Percentiles rank a stretch among this genome's conserved stretches.
These are phyloP conservation scores for Polydrusus tereticollis DNA, from an alignment of 2,888 invertebrate genomes.

Conservation along the genomic window DNA sequence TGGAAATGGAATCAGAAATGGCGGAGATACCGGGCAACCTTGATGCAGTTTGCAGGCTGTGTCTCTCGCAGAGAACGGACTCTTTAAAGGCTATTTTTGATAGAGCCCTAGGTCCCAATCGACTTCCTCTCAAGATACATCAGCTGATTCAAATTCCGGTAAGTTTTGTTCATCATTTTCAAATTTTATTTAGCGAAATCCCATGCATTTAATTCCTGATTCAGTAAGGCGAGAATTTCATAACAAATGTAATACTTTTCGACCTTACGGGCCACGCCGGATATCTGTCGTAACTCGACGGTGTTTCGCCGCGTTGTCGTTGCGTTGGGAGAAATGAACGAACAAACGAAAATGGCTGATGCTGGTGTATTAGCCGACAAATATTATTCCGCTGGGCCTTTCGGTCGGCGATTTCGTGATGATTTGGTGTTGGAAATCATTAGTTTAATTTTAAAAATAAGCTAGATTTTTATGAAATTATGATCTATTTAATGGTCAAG, in stretches of 20 bases:
- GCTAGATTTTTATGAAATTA: not conserved
- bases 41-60: constrained; percentile 64
- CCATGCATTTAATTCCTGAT: not conserved
- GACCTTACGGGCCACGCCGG: not conserved
- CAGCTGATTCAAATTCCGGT: constrained; percentile 78
- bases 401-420: not conserved
- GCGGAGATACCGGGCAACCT: constrained; percentile 54
- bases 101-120: constrained; percentile 57
- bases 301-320: not conserved
- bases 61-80: constrained; percentile 63
- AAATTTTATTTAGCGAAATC: not conserved
- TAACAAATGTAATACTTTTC: not conserved
- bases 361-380: not conserved
- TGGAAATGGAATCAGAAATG: constrained; percentile 6
- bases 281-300: not conserved
- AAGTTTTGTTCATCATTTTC: constrained; percentile 60
- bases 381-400: not conserved
- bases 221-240: not conserved
- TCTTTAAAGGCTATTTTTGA: constrained; percentile 63
- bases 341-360: constrained; percentile 3
- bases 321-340: not conserved
- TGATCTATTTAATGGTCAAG: no score
- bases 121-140: constrained; percentile 75
- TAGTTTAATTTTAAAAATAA: not conserved
- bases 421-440: not conserved